Conservation (phyloP, 2,113 vertebrate genomes). For the Jaculus jaculus region DNA sequence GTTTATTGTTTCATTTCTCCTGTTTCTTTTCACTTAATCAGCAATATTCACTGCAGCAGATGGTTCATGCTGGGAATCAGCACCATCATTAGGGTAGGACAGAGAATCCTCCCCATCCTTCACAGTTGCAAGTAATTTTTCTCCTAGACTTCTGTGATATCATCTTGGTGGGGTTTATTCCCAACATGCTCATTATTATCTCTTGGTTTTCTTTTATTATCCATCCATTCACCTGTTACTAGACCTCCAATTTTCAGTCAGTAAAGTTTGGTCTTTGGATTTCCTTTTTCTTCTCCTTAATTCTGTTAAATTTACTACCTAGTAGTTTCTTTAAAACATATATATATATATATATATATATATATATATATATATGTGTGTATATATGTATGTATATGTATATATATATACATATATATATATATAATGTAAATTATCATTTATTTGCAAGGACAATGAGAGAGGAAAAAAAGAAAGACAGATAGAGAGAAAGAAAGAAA, state of each 20-base stretch:
- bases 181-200: background rate
- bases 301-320: background rate
- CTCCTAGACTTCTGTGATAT: background rate
- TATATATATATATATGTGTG: too few relatives aligned
- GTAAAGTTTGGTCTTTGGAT: background rate
- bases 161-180: background rate
- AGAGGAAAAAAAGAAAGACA: too few relatives aligned
- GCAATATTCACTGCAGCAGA: background rate
- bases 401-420: too few relatives aligned
- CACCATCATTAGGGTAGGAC: background rate
- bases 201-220: background rate
- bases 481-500: too few relatives aligned
- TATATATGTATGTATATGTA: too few relatives aligned
- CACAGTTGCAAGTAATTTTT: background rate
- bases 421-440: too few relatives aligned
- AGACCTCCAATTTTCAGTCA: background rate
- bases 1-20: background rate
- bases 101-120: background rate
- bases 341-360: too few relatives aligned
- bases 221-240: background rate
- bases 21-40: background rate
- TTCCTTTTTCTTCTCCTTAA: background rate
- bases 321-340: background rate
- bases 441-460: too few relatives aligned
- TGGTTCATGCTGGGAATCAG: background rate